These are phyloP conservation scores for Premnoplex brunnescens DNA, from an alignment of 2,797 vertebrate genomes.

Conservation along the genomic window DNA sequence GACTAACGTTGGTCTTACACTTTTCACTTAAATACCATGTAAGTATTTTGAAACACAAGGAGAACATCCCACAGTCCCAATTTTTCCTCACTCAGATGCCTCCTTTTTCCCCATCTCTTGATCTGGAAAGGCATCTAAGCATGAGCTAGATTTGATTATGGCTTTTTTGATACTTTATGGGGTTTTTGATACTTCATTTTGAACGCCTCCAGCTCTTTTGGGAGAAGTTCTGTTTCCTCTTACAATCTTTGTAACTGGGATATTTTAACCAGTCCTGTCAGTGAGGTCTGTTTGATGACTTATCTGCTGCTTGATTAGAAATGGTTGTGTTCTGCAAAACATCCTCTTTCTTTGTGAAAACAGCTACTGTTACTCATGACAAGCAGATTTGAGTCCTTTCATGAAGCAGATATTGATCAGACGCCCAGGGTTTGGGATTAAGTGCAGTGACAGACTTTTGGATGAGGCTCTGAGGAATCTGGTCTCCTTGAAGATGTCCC, in stretches of 20 bases:
- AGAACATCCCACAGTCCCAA: neutral
- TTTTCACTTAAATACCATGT: neutral
- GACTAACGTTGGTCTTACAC: neutral
- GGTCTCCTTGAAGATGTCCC: neutral
- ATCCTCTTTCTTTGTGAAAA: neutral
- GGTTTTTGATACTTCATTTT: neutral
- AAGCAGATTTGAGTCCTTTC: neutral
- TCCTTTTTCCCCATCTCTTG: neutral
- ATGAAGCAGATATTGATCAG: neutral
- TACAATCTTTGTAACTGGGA: neutral
- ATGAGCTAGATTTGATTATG: neutral
- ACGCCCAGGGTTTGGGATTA: neutral
- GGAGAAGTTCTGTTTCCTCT: neutral
- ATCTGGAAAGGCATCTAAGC: neutral
- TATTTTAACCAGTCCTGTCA: neutral
- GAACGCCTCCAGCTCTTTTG: neutral
- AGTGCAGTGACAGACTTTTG: neutral
- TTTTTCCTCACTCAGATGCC: neutral
- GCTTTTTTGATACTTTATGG: neutral
- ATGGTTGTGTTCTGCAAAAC: neutral
- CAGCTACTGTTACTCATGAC: neutral
- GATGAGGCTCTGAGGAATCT: neutral
- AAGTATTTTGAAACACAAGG: neutral
- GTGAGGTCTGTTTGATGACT: conserved; percentile 12
- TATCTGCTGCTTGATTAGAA: conserved; percentile 38